These are phyloP conservation scores for Penelope pileata DNA, from an alignment of 2,113 vertebrate genomes.

Conservation along the genomic window DNA sequence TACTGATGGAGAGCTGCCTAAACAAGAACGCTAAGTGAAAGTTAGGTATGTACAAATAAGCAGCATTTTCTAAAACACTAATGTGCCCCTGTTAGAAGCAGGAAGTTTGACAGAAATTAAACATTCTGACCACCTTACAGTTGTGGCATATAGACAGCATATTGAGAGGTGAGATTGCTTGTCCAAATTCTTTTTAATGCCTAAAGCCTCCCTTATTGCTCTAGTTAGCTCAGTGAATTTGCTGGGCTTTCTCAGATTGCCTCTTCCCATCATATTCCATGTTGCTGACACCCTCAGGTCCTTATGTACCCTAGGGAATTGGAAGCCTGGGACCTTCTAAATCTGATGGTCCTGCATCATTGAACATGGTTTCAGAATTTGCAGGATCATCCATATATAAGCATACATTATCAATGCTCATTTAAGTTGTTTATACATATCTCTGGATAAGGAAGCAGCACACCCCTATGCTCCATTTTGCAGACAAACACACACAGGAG, in stretches of 20 bases:
- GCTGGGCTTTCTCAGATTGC: neutral
- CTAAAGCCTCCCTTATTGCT: neutral
- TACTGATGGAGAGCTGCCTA: neutral
- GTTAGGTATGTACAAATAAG: neutral
- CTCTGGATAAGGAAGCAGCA: neutral
- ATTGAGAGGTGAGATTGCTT: neutral
- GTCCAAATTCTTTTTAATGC: neutral
- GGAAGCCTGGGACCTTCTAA: neutral
- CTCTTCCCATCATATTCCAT: neutral
- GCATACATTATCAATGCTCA: neutral
- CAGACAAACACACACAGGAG: neutral
- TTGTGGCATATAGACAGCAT: neutral
- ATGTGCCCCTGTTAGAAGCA: neutral
- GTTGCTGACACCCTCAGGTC: neutral
- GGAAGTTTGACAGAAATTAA: neutral
- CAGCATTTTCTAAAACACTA: neutral
- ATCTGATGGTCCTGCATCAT: neutral
- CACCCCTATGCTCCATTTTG: neutral
- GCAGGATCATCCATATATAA: neutral
- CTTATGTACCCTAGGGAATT: neutral
- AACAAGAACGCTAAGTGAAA: neutral
- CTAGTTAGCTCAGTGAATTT: neutral
- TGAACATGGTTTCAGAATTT: neutral
- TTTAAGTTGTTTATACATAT: neutral
- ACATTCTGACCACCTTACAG: neutral